A percentile compares a stretch with the other conserved stretches of the same genome.
phyloP scores from a whole-genome alignment of 2,888 invertebrate species.

The Pimpla rufipes region DNA sequence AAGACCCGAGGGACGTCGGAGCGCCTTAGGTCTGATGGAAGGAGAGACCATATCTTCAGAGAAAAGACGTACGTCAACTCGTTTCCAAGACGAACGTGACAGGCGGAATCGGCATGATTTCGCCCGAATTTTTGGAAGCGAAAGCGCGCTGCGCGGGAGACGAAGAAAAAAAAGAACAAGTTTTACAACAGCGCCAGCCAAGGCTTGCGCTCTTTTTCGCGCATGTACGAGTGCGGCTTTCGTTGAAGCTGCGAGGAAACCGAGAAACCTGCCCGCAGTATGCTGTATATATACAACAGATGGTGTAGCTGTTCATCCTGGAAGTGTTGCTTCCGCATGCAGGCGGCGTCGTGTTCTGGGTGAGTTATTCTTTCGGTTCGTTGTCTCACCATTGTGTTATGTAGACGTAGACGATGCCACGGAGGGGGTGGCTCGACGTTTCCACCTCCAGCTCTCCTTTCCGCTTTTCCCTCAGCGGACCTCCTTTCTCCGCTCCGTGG shows the following conservation, averaged over 20 bases:
- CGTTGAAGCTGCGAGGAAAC: constrained; percentile 67
- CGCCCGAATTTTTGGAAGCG: constrained; percentile 61
- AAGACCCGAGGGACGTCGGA: constrained; percentile 4
- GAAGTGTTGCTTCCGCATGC: constrained; percentile 76
- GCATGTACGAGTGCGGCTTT: constrained; percentile 75
- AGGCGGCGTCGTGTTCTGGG: constrained; percentile 79
- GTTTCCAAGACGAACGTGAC: constrained; percentile 66
- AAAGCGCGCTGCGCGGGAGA: constrained; percentile 37
- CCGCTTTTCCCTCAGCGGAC: constrained; percentile 61
- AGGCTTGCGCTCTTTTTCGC: constrained; percentile 66
- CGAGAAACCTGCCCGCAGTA: constrained; percentile 58
- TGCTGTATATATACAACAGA: constrained; percentile 46
- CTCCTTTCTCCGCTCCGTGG: constrained; percentile 61
- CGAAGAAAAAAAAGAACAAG: constrained; percentile 37
- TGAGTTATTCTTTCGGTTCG: constrained; percentile 83
- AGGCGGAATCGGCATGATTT: constrained; percentile 70
- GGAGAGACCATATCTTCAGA: constrained; percentile 23
- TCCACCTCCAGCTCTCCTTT: constrained; percentile 36
- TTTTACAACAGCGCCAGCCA: constrained; percentile 65
- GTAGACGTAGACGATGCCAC: constrained; percentile 77
- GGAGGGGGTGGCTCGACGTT: constrained; percentile 68
- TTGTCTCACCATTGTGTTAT: constrained; percentile 83
- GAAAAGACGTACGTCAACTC: constrained; percentile 55
- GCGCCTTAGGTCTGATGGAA: constrained; percentile 32
- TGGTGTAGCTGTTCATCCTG: constrained; percentile 59